phyloP scores from a whole-genome alignment of 2,888 invertebrate species.

The Electrophaes corylata region DNA sequence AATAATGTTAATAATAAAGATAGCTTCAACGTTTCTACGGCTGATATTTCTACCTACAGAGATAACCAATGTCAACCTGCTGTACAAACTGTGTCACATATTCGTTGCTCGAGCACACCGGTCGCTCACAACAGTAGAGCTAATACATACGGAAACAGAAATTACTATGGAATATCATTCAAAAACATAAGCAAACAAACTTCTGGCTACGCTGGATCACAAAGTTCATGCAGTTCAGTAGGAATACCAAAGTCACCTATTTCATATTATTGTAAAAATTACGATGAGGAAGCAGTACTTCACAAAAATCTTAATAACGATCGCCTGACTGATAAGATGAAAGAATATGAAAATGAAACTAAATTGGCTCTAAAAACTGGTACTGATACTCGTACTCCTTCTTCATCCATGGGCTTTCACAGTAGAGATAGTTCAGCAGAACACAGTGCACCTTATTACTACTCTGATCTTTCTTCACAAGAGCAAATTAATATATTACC shows the following conservation, averaged over 20 bases:
- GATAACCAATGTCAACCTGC: constrained; percentile 55
- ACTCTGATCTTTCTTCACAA: constrained; percentile 89
- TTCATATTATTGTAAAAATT: constrained; percentile 78
- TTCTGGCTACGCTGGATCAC: constrained; percentile 64
- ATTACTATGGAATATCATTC: constrained; percentile 48
- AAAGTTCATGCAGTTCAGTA: constrained; percentile 69
- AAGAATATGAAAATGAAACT: constrained; percentile 71
- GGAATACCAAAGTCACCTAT: constrained; percentile 69
- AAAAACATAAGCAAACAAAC: constrained; percentile 57
- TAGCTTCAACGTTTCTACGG: constrained; percentile 48
- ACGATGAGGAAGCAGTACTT: constrained; percentile 64
- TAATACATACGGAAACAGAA: constrained; percentile 45
- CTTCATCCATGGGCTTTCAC: constrained; percentile 79
- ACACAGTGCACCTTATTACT: constrained; percentile 92
- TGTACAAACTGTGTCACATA: constrained; percentile 49
- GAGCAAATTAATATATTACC: constrained; percentile 77
- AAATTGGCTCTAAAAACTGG: constrained; percentile 63
- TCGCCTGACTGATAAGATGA: constrained; percentile 70
- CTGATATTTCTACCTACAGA: constrained; percentile 51
- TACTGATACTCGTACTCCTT: constrained; percentile 63
- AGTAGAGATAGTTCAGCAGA: constrained; percentile 86
- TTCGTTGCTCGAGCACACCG: constrained; percentile 71
- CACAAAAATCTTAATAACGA: constrained; percentile 77
- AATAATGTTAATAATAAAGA: constrained; percentile 39
- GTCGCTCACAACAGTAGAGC: constrained; percentile 52